A percentile compares a stretch with the other conserved stretches of the same genome.
phyloP scores from a whole-genome alignment of 1,140 invertebrate genomes.

The Caenorhabditis elegans region WBcel235 BX284603.4:3722501-3723000 shows the following conservation, averaged over 20 bases:
- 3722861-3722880: neutral
- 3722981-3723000: neutral
- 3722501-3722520: too few species aligned
- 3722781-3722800: neutral
- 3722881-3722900: neutral
- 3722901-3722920: neutral
- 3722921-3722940: neutral
- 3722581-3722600: too few species aligned
- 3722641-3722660: too few species aligned
- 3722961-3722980: neutral
- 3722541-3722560: too few species aligned
- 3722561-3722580: too few species aligned
- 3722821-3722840: neutral
- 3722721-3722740: neutral
- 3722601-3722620: too few species aligned
- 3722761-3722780: neutral
- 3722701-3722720: neutral
- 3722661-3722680: neutral
- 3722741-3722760: neutral
- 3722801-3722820: neutral
- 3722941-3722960: neutral
- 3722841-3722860: neutral
- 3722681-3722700: neutral
- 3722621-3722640: neutral
- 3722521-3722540: too few species aligned